phyloP scores from a whole-genome alignment of 2,113 vertebrate genomes.

The Gadus chalcogrammus region DNA sequence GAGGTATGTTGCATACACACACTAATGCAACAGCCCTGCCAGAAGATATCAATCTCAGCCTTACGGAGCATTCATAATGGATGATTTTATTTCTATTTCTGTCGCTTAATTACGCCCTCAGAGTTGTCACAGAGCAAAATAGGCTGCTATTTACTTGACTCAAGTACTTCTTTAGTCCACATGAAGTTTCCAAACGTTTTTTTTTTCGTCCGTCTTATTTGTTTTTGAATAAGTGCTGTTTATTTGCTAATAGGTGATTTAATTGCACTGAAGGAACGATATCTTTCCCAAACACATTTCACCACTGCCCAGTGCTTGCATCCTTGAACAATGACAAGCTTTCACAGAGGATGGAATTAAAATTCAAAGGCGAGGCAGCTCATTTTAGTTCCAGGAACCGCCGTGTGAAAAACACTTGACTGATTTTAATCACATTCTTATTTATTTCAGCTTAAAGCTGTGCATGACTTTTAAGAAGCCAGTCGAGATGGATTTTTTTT shows the following conservation, averaged over 20 bases:
- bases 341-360: conserved; percentile 65
- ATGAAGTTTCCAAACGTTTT: conserved; percentile 31
- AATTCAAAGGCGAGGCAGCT: conserved; percentile 63
- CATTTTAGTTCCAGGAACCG: conserved; percentile 60
- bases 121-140: conserved; percentile 14
- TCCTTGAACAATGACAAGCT: conserved; percentile 66
- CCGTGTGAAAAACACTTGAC: conserved; percentile 65
- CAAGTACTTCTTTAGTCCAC: conserved; percentile 18
- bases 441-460: conserved; percentile 63
- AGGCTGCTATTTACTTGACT: conserved; percentile 13
- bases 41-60: background rate
- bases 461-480: conserved; percentile 40
- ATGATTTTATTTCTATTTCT: conserved; percentile 3
- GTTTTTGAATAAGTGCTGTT: conserved; percentile 40
- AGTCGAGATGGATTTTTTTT: conserved; percentile 1
- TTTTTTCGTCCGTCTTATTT: conserved; percentile 27
- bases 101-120: conserved; percentile 28
- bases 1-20: too few species aligned
- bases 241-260: conserved; percentile 61
- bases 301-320: conserved; percentile 50
- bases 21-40: background rate
- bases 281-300: conserved; percentile 70
- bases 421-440: conserved; percentile 72
- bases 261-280: conserved; percentile 60
- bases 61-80: background rate